Conservation (phyloP, 2,888 invertebrate genomes). For the Nemotelus nigrinus region DNA sequence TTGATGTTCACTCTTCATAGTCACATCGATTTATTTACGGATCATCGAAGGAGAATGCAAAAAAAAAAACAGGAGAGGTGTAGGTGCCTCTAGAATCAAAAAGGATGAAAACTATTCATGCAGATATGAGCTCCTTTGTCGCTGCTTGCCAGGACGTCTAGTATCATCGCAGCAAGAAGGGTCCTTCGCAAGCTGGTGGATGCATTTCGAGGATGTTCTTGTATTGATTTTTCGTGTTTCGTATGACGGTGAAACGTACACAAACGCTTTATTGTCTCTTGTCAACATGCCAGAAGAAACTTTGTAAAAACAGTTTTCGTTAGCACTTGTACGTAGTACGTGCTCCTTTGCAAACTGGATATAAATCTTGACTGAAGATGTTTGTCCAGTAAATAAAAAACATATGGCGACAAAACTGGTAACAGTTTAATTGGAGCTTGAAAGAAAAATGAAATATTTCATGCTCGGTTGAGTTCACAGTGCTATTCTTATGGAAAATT, state of each 20-base stretch:
- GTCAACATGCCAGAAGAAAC: conserved; percentile 1
- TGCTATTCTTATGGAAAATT: too few species aligned
- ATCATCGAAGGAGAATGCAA: too few species aligned
- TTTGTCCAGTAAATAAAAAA: conserved; percentile 12
- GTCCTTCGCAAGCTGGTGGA: too few species aligned
- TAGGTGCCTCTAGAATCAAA: too few species aligned
- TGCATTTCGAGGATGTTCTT: too few species aligned
- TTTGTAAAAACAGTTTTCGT: neutral
- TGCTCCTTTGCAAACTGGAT: neutral
- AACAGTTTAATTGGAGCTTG: conserved; percentile 14
- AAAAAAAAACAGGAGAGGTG: too few species aligned
- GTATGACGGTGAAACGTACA: neutral
- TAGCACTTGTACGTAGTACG: neutral
- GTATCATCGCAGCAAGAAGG: too few species aligned
- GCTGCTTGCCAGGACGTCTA: too few species aligned
- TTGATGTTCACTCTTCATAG: neutral
- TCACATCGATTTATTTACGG: too few species aligned
- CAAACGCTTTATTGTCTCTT: neutral
- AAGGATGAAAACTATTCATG: too few species aligned
- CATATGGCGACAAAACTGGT: neutral
- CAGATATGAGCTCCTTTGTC: too few species aligned
- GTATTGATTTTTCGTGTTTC: conserved; percentile 2
- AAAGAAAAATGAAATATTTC: neutral
- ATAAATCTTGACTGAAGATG: conserved; percentile 26
- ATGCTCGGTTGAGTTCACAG: too few species aligned